phyloP scores from a whole-genome alignment of 2,113 vertebrate genomes.

The Siniperca chuatsi region DNA sequence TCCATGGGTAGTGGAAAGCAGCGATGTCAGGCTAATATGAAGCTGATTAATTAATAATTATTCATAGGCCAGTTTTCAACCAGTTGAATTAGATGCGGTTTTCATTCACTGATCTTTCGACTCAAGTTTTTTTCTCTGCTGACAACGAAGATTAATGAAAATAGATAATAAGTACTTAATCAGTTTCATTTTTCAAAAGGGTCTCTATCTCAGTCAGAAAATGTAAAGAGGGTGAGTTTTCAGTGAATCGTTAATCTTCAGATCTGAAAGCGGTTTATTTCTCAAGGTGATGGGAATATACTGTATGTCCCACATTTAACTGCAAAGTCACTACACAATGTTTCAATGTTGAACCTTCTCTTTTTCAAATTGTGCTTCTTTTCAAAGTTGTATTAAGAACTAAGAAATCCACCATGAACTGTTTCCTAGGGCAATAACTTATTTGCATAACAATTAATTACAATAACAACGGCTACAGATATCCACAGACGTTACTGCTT shows the following conservation, averaged over 20 bases:
- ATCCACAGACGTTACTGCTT: not conserved
- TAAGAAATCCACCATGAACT: not conserved
- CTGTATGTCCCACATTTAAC: not conserved
- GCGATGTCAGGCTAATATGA: constrained; percentile 65
- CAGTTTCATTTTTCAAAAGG: constrained; percentile 58
- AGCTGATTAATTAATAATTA: constrained; percentile 78
- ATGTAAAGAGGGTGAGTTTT: constrained; percentile 16
- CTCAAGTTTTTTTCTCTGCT: constrained; percentile 27
- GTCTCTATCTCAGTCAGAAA: constrained; percentile 28
- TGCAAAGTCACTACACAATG: constrained; percentile 6
- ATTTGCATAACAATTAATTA: too few species aligned
- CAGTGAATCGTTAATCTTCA: constrained; percentile 19
- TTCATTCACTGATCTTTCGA: constrained; percentile 64
- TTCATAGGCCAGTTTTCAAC: constrained; percentile 64
- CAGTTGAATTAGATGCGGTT: constrained; percentile 72
- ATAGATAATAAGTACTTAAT: constrained; percentile 68
- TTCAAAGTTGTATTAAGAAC: not conserved
- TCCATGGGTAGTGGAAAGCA: constrained; percentile 45
- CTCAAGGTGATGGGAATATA: constrained; percentile 3
- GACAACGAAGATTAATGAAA: constrained; percentile 76
- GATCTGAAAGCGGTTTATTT: constrained; percentile 8
- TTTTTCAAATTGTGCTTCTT: not conserved
- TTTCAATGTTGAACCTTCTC: not conserved
- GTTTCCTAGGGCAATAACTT: not conserved
- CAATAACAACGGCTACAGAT: not conserved